Evolutionary conservation across 1,140 invertebrate genomes (phyloP), one percentile per base, ranked within the genome.

Genomic region (Tenebrio molitor): DNA sequence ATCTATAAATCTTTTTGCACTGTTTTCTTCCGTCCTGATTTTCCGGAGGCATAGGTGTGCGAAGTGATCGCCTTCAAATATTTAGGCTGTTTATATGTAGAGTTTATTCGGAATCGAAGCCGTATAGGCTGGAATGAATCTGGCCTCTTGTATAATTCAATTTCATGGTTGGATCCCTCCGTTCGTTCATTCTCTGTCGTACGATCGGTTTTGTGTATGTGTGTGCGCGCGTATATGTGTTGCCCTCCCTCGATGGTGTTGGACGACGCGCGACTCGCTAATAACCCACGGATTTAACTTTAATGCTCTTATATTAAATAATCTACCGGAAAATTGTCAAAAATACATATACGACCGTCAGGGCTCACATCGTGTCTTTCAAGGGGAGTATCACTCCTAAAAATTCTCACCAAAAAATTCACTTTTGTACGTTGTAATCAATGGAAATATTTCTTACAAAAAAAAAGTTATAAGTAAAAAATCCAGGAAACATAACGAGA

Each of bases 141-240:
- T 72, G 71, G 71, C 71, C 71, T 71, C 70, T 76, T 74, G 69
- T 76, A 78, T 78, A 78, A 78, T 78, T 78, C 76, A 78, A 78
- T 78, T 78, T 78, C 76, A 78, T 76, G 76, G 69, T 76, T 74
- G 76, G 68, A 78, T 78, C 76, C 76, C 72, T 74, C 46, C 74
- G 74, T 36, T 58, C 58, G 41, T 46, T 39, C 29, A 23, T 46
- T 65, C 58, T 58, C 50, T 58, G 50, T 58, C 50, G 50, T 58
- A 34, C 50, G 50, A 58, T 58, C 50, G 50, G 50, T 58, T 58
- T 58, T 58, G 50, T n/a, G 50, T 25, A 58, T 58, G 50, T 58
- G 23, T 58, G 50, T 15, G 21, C 29, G 23, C 29, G 50, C 29
- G 23, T 58, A 23, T 15, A n/a, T 58, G 23, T 58, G 19, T 58